Conservation (phyloP, 37 sponge, comb jelly and placozoan species). For the Agelas oroides region DNA sequence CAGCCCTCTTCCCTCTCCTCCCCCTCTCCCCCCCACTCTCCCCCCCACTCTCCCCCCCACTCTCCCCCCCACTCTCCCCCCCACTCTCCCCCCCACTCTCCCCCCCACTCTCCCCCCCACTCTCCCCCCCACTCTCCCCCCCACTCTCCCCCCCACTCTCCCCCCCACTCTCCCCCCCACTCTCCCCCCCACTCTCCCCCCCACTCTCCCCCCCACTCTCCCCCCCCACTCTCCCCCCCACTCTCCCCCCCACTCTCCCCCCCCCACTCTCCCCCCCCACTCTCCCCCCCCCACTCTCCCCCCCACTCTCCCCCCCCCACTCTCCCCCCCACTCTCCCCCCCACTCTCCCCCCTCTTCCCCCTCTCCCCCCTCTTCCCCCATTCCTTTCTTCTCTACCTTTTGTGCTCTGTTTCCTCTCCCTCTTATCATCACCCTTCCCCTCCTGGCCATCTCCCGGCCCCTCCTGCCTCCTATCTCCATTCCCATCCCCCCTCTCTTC, state of each 20-base stretch:
- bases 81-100: not conserved
- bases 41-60: no score
- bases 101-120: not conserved
- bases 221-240: not conserved
- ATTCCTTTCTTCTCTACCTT: not conserved
- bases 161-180: not conserved
- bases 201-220: not conserved
- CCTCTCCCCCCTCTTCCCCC: slow-evolving; percentile 31
- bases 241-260: not conserved
- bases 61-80: no score
- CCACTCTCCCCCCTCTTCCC: not conserved
- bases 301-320: no score
- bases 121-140: not conserved
- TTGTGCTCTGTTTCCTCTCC: not conserved
- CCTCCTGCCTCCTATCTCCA: no score
- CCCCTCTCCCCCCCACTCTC: not conserved
- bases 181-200: not conserved
- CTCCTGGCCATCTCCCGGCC: not conserved
- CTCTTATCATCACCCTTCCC: no score
- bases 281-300: no score
- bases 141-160: not conserved
- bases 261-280: no score
- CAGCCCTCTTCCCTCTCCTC: no score
- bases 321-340: not conserved
- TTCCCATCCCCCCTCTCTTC: slow-evolving; percentile 7